phyloP scores from a whole-genome alignment of 2,797 vertebrate species.

The Typhlichthys subterraneus region DNA sequence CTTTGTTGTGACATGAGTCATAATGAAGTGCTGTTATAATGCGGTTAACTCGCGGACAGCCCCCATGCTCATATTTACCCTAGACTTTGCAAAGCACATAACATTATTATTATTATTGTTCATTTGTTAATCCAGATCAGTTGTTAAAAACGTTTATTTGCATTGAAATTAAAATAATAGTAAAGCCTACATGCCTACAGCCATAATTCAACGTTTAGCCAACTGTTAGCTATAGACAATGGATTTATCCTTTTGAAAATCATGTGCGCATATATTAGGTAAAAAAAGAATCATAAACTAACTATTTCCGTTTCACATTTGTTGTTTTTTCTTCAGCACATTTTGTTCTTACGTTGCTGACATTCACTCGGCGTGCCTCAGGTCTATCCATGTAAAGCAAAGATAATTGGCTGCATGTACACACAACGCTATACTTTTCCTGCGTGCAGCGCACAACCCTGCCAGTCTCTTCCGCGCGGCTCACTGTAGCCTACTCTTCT shows the following conservation, averaged over 20 bases:
- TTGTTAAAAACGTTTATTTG: no score
- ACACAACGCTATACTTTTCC: background rate
- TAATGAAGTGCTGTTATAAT: no score
- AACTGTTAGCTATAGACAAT: background rate
- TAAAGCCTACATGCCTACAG: no score
- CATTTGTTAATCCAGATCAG: no score
- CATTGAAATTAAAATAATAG: no score
- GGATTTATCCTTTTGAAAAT: background rate
- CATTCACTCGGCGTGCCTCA: conserved; percentile 18
- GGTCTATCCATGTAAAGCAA: conserved; percentile 25
- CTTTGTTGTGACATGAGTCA: no score
- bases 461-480: conserved; percentile 41
- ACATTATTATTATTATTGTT: no score
- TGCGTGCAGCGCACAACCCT: background rate
- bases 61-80: conserved; percentile 28
- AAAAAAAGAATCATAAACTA: conserved; percentile 38
- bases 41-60: conserved; percentile 10
- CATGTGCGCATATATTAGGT: conserved; percentile 26
- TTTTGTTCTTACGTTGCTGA: conserved; percentile 30
- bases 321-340: conserved; percentile 34
- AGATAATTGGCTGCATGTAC: conserved; percentile 31
- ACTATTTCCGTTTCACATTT: conserved; percentile 51
- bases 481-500: conserved; percentile 29
- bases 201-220: no score
- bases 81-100: no score